phyloP scores from a whole-genome alignment of 2,888 invertebrate genomes.

The Thumatha senex region DNA sequence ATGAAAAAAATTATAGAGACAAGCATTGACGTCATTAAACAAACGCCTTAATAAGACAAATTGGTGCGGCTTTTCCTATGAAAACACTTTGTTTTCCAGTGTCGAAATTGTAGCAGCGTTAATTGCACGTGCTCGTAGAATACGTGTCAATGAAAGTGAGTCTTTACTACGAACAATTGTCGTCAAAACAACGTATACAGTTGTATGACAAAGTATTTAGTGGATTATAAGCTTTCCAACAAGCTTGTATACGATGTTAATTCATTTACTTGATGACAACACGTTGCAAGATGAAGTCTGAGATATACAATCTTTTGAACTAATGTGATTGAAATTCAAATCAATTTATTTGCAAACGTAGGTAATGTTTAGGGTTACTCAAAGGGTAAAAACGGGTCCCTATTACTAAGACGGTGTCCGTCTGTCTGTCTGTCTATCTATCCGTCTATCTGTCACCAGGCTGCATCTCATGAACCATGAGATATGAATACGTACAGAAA shows the following conservation, averaged over 20 bases:
- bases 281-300: not conserved
- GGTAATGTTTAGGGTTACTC: too few species aligned
- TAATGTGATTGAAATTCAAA: not conserved
- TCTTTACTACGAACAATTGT: slow-evolving; percentile 28
- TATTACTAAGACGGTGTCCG: too few species aligned
- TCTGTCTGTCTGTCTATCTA: too few species aligned
- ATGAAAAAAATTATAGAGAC: too few species aligned
- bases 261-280: too few species aligned
- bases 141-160: slow-evolving; percentile 19
- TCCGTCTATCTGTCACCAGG: too few species aligned
- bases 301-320: not conserved
- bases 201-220: slow-evolving; percentile 18
- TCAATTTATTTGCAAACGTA: not conserved
- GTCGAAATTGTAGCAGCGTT: too few species aligned
- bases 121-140: slow-evolving; percentile 8
- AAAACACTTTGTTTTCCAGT: slow-evolving; percentile 44
- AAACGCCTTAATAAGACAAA: too few species aligned
- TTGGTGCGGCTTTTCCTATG: slow-evolving; percentile 35
- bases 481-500: too few species aligned
- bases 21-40: too few species aligned
- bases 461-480: too few species aligned
- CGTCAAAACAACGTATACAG: slow-evolving; percentile 13
- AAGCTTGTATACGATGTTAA: slow-evolving; percentile 13
- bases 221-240: slow-evolving; percentile 3
- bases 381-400: too few species aligned